Evolutionary conservation across 2,888 invertebrate genomes (phyloP).

Genomic region (Ichneumoninae sp.): DNA sequence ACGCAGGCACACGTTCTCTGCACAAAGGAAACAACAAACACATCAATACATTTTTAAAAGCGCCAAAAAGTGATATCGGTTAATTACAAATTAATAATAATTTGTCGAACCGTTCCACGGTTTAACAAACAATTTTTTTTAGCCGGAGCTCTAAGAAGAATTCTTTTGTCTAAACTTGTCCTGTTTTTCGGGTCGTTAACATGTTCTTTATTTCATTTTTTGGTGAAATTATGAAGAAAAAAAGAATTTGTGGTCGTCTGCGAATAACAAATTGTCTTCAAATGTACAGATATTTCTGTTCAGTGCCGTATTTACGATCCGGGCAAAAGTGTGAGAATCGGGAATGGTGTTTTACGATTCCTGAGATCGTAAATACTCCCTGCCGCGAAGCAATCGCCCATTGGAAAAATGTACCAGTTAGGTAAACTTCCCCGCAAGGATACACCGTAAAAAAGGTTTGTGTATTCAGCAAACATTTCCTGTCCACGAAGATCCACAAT

Average conservation of each 20-base stretch:
- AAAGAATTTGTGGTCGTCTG: not conserved
- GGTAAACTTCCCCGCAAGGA: not conserved
- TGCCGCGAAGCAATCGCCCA: not conserved
- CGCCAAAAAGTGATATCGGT: conserved; percentile 7
- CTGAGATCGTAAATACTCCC: conserved; percentile 24
- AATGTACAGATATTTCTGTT: not conserved
- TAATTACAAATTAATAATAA: not conserved
- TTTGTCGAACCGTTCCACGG: not conserved
- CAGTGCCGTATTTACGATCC: conserved; percentile 2
- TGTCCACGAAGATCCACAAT: not conserved
- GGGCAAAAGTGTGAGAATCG: not conserved
- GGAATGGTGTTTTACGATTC: conserved; percentile 20
- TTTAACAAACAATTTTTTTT: not conserved
- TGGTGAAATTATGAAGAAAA: not conserved
- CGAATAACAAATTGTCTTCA: not conserved
- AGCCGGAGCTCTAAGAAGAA: not conserved
- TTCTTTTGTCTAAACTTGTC: not conserved
- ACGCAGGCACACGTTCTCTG: conserved; percentile 95
- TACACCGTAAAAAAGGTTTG: not conserved
- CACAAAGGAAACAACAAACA: conserved; percentile 34
- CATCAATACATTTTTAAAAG: conserved; percentile 44
- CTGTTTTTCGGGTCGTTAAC: not conserved
- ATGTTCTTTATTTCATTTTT: not conserved
- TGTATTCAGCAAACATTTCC: not conserved
- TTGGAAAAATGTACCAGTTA: conserved; percentile 10